phyloP scores from a whole-genome alignment of 2,797 vertebrate genomes.

The Rhodeus uyekii region DNA sequence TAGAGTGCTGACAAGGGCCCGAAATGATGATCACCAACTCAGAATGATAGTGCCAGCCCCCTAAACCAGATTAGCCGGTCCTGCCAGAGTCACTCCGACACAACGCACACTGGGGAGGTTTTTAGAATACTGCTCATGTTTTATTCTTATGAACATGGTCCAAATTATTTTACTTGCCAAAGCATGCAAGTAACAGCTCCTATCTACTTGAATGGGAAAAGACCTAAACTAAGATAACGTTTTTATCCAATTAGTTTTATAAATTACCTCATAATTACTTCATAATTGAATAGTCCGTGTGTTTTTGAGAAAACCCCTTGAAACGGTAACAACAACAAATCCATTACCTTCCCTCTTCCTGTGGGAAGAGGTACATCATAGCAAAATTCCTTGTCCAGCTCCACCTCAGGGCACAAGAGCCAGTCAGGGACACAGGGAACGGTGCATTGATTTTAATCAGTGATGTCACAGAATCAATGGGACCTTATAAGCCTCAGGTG shows the following conservation, averaged over 20 bases:
- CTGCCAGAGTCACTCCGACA: background rate
- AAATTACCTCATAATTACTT: no score
- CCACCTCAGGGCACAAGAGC: background rate
- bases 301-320: no score
- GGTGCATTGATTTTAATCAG: constrained; percentile 77
- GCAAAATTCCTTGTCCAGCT: constrained; percentile 12
- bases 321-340: background rate
- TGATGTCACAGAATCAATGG: constrained; percentile 75
- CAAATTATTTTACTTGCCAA: background rate
- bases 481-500: constrained; percentile 75
- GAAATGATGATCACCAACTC: background rate
- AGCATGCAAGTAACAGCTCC: no score
- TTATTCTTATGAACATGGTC: background rate
- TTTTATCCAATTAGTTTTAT: no score
- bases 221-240: no score
- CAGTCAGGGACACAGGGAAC: constrained; percentile 38
- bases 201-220: no score
- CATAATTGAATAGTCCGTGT: background rate
- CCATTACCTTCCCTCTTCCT: background rate
- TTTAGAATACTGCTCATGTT: background rate
- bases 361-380: constrained; percentile 21
- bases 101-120: background rate
- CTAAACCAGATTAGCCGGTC: background rate
- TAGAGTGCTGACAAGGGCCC: background rate
- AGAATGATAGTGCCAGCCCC: background rate